Evolutionary conservation across 2,888 invertebrate genomes (phyloP).

Genomic region (Ceramica pisi): DNA sequence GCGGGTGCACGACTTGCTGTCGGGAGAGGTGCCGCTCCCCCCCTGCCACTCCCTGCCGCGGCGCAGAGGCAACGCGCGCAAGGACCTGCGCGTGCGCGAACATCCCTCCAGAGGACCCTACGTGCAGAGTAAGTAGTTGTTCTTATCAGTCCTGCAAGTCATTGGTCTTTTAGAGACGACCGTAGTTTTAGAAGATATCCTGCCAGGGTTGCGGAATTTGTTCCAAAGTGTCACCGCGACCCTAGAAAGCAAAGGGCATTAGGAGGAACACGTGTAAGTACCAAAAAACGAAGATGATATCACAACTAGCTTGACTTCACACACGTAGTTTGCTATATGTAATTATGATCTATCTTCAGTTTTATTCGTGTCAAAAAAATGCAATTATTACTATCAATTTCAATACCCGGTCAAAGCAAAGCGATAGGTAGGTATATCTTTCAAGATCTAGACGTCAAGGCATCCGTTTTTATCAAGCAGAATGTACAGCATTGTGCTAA

Average conservation of each 20-base stretch:
- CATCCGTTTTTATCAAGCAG: not conserved
- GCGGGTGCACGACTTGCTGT: constrained; percentile 94
- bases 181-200: not conserved
- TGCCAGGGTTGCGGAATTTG: no score
- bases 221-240: no score
- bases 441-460: not conserved
- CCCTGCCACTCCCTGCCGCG: constrained; percentile 87
- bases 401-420: not conserved
- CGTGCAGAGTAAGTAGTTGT: constrained; percentile 92
- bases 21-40: constrained; percentile 80
- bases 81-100: constrained; percentile 93
- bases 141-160: not conserved
- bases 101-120: constrained; percentile 95
- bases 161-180: no score
- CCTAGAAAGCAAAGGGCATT: no score
- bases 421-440: not conserved
- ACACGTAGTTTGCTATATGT: not conserved
- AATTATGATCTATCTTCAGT: not conserved
- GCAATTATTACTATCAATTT: not conserved
- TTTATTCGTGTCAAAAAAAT: not conserved
- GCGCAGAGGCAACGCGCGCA: constrained; percentile 82
- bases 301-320: not conserved
- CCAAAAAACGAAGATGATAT: no score
- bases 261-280: no score
- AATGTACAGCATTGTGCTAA: not conserved